Conservation (phyloP, 1,140 invertebrate species). For the Pemphigus obesinymphae region DNA sequence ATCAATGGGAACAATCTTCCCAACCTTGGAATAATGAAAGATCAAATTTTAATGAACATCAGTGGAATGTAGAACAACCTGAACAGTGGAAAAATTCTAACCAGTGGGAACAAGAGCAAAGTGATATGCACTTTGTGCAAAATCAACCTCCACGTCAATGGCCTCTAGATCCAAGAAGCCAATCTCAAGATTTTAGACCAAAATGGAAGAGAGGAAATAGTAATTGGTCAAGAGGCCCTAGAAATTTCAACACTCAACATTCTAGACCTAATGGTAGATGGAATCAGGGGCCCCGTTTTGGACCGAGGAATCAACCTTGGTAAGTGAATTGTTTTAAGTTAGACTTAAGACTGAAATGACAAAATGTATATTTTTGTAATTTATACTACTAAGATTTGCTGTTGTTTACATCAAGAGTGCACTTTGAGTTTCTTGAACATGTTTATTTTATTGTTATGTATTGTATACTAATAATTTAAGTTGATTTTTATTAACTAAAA, state of each 20-base stretch:
- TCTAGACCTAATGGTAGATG: conserved; percentile 4
- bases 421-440: not conserved
- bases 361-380: conserved; percentile 34
- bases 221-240: conserved; percentile 18
- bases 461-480: conserved; percentile 23
- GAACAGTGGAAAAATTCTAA: conserved; percentile 25
- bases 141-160: conserved; percentile 19
- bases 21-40: conserved; percentile 4
- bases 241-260: not conserved
- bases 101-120: conserved; percentile 19
- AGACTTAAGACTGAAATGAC: conserved; percentile 7
- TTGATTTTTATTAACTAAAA: conserved; percentile 8
- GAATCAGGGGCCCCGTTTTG: conserved; percentile 8
- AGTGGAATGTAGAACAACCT: conserved; percentile 15
- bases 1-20: not conserved
- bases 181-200: conserved; percentile 7
- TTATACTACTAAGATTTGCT: conserved; percentile 9
- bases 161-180: not conserved
- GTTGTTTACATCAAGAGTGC: not conserved
- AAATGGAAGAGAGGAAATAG: conserved; percentile 24
- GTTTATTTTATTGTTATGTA: conserved; percentile 3
- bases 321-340: conserved; percentile 20
- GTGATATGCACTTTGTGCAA: not conserved
- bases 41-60: not conserved
- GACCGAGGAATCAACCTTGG: conserved; percentile 32